Conservation (phyloP, 30 jellyfish, hydroid and myxozoan species). For the Hydractinia symbiolongicarpus region DNA sequence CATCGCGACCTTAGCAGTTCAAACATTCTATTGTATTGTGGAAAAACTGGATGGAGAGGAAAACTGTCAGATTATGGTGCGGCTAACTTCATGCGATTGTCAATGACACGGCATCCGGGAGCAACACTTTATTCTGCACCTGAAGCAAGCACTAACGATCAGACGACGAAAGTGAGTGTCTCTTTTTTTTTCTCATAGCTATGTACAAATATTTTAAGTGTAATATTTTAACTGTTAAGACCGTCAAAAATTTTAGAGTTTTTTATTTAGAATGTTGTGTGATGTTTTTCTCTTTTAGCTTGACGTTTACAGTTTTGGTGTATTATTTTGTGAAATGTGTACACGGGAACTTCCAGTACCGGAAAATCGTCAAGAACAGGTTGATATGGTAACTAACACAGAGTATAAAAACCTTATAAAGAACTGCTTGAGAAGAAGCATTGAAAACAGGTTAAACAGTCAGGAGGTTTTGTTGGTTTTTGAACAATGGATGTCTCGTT, state of each 20-base stretch:
- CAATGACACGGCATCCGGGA: slow-evolving; percentile 92
- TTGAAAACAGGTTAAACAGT: slow-evolving; percentile 16
- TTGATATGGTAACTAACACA: slow-evolving; percentile 28
- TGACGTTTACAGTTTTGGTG: slow-evolving; percentile 87
- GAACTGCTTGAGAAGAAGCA: slow-evolving; percentile 32
- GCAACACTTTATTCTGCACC: slow-evolving; percentile 91
- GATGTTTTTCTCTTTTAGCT: slow-evolving; percentile 29
- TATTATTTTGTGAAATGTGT: slow-evolving; percentile 77
- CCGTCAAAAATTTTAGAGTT: slow-evolving; percentile 3
- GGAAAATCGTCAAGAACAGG: slow-evolving; percentile 69
- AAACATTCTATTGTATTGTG: slow-evolving; percentile 61
- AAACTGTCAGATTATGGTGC: slow-evolving; percentile 93
- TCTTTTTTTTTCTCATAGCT: too few relatives aligned
- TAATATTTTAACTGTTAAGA: too few relatives aligned
- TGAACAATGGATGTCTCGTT: slow-evolving; percentile 15
- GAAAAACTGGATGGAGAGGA: slow-evolving; percentile 62
- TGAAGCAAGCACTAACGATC: slow-evolving; percentile 74
- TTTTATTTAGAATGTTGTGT: too few relatives aligned
- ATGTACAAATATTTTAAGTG: not conserved
- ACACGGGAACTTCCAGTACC: slow-evolving; percentile 81
- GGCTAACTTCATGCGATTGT: slow-evolving; percentile 75
- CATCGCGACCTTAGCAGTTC: slow-evolving; percentile 96
- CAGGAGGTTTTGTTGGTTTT: not conserved
- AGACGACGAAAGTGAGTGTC: slow-evolving; percentile 72
- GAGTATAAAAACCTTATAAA: slow-evolving; percentile 36